A percentile compares a stretch with the other conserved stretches of the same genome.
phyloP scores from a whole-genome alignment of 2,113 vertebrate genomes.

The Theristicus caerulescens region DNA sequence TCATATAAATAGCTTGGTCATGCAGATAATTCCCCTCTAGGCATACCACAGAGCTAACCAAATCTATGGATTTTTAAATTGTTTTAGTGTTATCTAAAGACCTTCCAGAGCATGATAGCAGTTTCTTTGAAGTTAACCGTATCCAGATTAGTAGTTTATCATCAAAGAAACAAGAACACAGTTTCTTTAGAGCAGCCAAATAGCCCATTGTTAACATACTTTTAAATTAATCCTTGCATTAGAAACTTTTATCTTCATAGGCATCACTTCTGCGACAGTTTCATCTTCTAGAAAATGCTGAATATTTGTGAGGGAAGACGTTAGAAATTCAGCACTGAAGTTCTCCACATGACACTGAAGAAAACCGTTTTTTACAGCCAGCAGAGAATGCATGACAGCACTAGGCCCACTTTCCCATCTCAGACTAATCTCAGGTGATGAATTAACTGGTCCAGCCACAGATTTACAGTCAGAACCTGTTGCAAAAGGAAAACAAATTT shows the following conservation, averaged over 20 bases:
- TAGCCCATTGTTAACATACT: constrained; percentile 73
- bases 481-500: constrained; percentile 30
- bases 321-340: constrained; percentile 89
- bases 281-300: constrained; percentile 93
- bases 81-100: constrained; percentile 30
- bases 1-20: background rate
- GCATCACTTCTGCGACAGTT: constrained; percentile 87
- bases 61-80: constrained; percentile 1
- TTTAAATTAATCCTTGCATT: constrained; percentile 90
- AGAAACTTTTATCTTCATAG: constrained; percentile 93
- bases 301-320: constrained; percentile 90
- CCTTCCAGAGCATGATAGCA: background rate
- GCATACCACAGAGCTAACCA: background rate
- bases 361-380: constrained; percentile 93
- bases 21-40: background rate
- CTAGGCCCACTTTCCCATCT: constrained; percentile 89
- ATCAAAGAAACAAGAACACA: constrained; percentile 27
- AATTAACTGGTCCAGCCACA: constrained; percentile 57
- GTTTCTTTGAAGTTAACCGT: constrained; percentile 47
- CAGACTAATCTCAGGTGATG: constrained; percentile 85
- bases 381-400: constrained; percentile 84
- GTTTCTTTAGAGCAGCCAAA: constrained; percentile 1
- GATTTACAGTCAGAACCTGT: constrained; percentile 77
- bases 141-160: constrained; percentile 1
- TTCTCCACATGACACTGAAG: constrained; percentile 89